Base-by-base conservation (phyloP, 1,140 invertebrate genomes). In the Aricia agestis region DNA sequence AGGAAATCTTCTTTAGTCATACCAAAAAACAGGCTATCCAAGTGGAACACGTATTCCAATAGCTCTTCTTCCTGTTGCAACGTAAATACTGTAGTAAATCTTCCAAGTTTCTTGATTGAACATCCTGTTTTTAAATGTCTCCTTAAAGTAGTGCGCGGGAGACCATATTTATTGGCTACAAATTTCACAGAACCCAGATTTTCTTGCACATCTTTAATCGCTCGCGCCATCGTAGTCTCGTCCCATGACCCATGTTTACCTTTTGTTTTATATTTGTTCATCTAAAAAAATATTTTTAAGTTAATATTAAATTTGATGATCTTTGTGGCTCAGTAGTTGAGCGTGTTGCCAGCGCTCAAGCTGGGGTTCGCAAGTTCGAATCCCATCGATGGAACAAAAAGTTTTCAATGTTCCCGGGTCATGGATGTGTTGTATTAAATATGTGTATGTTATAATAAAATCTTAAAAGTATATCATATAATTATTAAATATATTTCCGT, bases 201-300 rank as follows among this genome's bases (percentile, higher is more conserved):
- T 58, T 68, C 52, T 25, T 13, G 10, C 11, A 57, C 52, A n/a
- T 68, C 19, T 31, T 19, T n/a, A 19, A 68, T 68, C 5, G 67
- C 74, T 87, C 32, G 84, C 79, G 41, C 86, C 83, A 67, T 67
- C 13, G 32, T 36, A n/a, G 66, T 41, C 32, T 36, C 1, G 7
- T 17, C 10, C 66, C 66, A 67, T 9, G 0, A 41, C 25, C 10
- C 66, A 7, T 41, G 32, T 4, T 19, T 7, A 10, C 31, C 13
- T 36, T 36, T 67, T 17, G 13, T 67, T 41, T 67, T 67, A 41
- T 67, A 67, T 13, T 67, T 42, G n/a, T 67, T 67, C 10, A 67
- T 67, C 66, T 67, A 41, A 67, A 67, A 66, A 25, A 32, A 25
- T 42, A 42, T 42, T 42, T 42, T 42, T 42, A 42, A 7, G 41